Percentiles rank a stretch among this genome's conserved stretches.
These are phyloP conservation scores for Apteryx mantelli DNA, from an alignment of 2,113 vertebrate genomes.

Conservation along the genomic window DNA sequence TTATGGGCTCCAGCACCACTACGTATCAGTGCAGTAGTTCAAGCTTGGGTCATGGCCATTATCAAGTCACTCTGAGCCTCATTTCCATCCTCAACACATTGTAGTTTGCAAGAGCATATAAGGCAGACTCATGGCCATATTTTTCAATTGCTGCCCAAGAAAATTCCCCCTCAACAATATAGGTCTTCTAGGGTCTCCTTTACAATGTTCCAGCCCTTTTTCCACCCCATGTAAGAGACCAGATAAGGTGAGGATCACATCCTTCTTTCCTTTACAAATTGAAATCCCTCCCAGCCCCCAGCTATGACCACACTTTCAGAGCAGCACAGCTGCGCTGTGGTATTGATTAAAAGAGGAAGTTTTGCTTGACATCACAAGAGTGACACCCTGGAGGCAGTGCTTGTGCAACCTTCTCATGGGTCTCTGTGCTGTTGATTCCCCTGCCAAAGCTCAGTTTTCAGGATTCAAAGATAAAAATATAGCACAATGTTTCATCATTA, in stretches of 20 bases:
- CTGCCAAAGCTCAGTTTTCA: conserved; percentile 8
- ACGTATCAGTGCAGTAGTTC: background rate
- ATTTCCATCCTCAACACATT: background rate
- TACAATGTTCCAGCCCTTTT: background rate
- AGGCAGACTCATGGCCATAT: background rate
- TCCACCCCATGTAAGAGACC: background rate
- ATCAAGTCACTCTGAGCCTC: background rate
- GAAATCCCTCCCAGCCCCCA: background rate
- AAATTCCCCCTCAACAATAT: background rate
- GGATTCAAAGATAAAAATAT: conserved; percentile 8
- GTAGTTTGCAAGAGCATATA: background rate
- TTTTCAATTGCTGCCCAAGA: background rate
- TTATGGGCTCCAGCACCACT: background rate
- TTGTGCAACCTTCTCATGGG: conserved; percentile 58
- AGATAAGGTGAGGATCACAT: background rate
- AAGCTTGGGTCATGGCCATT: background rate
- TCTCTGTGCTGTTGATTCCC: background rate
- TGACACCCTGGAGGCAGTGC: conserved; percentile 70
- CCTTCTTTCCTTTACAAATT: background rate
- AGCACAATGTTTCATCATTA: background rate
- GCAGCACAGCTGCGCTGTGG: background rate
- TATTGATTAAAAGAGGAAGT: conserved; percentile 83
- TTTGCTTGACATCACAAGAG: conserved; percentile 79
- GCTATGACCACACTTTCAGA: background rate
- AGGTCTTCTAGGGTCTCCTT: background rate